Conservation (phyloP, 2,797 vertebrate species). For the Coregonus suidteri region DNA sequence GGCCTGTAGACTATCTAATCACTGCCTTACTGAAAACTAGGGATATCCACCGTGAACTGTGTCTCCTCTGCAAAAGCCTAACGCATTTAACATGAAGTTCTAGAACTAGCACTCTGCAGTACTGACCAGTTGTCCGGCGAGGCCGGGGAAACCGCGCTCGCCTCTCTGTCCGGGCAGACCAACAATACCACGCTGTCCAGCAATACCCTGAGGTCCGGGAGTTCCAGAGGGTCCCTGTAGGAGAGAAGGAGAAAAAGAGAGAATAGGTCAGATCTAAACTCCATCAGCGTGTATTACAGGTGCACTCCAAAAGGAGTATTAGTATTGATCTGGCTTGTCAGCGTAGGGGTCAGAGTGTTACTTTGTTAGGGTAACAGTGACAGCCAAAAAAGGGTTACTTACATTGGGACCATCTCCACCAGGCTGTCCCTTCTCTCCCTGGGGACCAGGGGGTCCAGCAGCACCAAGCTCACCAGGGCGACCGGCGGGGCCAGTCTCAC, state of each 20-base stretch:
- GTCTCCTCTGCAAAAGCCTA: too few relatives aligned
- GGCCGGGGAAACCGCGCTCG: constrained; percentile 92
- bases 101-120: background rate
- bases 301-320: background rate
- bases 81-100: background rate
- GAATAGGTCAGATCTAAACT: background rate
- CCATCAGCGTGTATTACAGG: background rate
- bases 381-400: constrained; percentile 64
- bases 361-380: background rate
- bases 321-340: background rate
- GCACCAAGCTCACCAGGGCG: constrained; percentile 89
- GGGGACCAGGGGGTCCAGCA: constrained; percentile 82
- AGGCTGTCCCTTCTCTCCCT: constrained; percentile 91
- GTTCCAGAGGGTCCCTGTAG: constrained; percentile 84
- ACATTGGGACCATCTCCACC: constrained; percentile 86
- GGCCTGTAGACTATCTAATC: background rate
- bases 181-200: constrained; percentile 91
- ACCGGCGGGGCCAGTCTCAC: constrained; percentile 92
- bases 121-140: constrained; percentile 74
- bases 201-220: constrained; percentile 89
- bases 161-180: constrained; percentile 94
- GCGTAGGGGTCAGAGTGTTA: background rate
- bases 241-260: constrained; percentile 20
- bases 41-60: background rate
- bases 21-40: background rate